Conservation (phyloP, 1,140 invertebrate genomes). For the Rhopalosiphum maidis region DNA sequence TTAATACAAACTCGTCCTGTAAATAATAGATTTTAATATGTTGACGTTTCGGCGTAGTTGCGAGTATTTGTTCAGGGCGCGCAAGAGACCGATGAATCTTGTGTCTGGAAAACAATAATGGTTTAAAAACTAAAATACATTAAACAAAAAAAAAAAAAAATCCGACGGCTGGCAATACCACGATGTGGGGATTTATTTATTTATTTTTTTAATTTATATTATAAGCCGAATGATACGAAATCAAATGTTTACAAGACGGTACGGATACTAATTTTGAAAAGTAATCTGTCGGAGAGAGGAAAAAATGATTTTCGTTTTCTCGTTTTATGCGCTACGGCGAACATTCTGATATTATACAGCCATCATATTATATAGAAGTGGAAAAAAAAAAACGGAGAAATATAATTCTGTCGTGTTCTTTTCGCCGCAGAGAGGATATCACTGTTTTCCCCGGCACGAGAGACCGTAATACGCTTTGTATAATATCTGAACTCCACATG, state of each 20-base stretch:
- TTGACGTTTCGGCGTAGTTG: background rate
- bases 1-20: background rate
- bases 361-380: no score
- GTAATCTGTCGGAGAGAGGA: background rate
- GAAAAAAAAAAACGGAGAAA: background rate
- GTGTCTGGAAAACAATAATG: background rate
- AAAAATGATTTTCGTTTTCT: background rate
- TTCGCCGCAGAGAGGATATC: background rate
- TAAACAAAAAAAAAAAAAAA: background rate
- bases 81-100: background rate
- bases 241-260: conserved; percentile 1
- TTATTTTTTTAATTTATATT: background rate
- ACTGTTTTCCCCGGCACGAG: background rate
- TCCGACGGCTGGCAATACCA: background rate
- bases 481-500: background rate
- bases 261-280: background rate
- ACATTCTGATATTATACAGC: background rate
- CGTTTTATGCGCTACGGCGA: background rate
- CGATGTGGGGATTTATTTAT: background rate
- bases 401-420: background rate
- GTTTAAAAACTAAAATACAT: background rate
- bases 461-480: background rate
- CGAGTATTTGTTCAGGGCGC: background rate
- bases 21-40: conserved; percentile 5
- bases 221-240: background rate